phyloP scores from a whole-genome alignment of 2,113 vertebrate species.

The Pholis gunnellus region DNA sequence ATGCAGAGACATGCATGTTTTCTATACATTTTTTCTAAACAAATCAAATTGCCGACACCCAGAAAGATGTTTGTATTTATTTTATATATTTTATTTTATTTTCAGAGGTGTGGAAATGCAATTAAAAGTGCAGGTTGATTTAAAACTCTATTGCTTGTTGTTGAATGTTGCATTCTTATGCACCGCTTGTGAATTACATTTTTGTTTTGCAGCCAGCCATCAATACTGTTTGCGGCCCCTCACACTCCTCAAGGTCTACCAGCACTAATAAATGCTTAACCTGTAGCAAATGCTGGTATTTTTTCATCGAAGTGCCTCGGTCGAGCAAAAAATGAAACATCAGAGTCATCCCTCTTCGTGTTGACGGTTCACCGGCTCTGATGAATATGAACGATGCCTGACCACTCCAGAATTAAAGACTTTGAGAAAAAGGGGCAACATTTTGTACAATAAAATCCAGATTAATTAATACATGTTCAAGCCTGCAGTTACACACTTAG shows the following conservation, averaged over 20 bases:
- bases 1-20: neutral
- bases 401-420: neutral
- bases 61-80: neutral
- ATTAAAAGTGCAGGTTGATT: constrained; percentile 17
- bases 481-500: constrained; percentile 5
- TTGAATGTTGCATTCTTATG: constrained; percentile 30
- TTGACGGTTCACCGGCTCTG: constrained; percentile 12
- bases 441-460: constrained; percentile 16
- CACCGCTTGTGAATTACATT: constrained; percentile 29
- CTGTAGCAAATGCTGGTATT: constrained; percentile 16
- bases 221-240: constrained; percentile 18
- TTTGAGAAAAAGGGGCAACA: constrained; percentile 2
- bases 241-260: constrained; percentile 26
- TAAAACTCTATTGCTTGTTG: neutral
- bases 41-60: neutral
- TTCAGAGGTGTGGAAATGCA: constrained; percentile 11
- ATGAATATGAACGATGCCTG: constrained; percentile 22
- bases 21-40: neutral
- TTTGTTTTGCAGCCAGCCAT: constrained; percentile 39
- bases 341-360: constrained; percentile 21
- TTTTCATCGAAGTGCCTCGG: constrained; percentile 24
- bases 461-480: neutral
- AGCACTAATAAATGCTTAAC: constrained; percentile 34
- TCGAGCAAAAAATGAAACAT: constrained; percentile 27
- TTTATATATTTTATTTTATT: neutral